phyloP scores from a whole-genome alignment of 1,140 invertebrate genomes.

The Tyrophagus putrescentiae region DNA sequence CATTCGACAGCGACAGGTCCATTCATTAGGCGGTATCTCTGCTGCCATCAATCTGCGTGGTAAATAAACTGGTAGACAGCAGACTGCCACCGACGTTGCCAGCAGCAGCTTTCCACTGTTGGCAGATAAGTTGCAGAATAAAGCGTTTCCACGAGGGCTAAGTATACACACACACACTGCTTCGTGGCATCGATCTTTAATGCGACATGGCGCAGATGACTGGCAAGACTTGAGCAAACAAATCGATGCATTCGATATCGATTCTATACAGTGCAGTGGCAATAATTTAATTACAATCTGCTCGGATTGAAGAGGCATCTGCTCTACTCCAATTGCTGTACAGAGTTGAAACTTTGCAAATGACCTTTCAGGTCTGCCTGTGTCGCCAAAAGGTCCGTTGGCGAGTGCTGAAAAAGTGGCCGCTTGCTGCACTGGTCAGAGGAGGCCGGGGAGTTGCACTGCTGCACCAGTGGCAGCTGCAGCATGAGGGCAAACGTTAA shows the following conservation, averaged over 20 bases:
- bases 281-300: slow-evolving; percentile 12
- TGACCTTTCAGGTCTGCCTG: neutral
- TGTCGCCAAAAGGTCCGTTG: neutral
- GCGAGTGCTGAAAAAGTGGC: neutral
- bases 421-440: neutral
- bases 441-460: neutral
- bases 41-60: neutral
- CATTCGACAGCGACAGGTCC: neutral
- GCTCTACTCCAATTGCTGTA: neutral
- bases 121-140: neutral
- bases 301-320: neutral
- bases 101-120: too few species aligned
- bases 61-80: slow-evolving; percentile 3
- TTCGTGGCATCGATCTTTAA: neutral
- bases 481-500: neutral
- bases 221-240: neutral
- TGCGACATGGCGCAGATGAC: neutral
- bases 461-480: neutral
- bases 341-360: neutral
- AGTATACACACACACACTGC: too few species aligned
- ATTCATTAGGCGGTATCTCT: neutral
- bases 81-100: too few species aligned
- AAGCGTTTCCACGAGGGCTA: too few species aligned
- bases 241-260: slow-evolving; percentile 3
- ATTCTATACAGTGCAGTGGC: neutral